phyloP scores from a whole-genome alignment of 2,888 invertebrate genomes.

The Zootermopsis nevadensis region DNA sequence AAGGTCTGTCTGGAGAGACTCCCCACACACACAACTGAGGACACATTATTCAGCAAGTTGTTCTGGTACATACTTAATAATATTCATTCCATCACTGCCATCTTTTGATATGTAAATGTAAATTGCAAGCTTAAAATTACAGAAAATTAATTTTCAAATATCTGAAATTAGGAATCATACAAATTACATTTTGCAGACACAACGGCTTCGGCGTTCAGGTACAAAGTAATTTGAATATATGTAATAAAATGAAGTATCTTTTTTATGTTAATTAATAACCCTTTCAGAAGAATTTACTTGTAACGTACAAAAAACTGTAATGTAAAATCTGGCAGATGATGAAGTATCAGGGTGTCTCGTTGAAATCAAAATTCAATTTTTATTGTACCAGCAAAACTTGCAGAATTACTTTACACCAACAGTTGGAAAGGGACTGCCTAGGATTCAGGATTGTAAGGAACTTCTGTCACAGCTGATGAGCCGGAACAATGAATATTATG shows the following conservation, averaged over 20 bases:
- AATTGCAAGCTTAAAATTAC: neutral
- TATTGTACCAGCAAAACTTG: neutral
- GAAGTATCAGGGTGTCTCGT: neutral
- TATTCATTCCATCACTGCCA: neutral
- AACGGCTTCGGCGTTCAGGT: neutral
- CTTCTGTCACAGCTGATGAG: constrained; percentile 27
- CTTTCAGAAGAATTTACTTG: neutral
- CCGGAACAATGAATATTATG: constrained; percentile 32
- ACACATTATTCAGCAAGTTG: constrained; percentile 29
- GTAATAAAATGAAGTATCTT: neutral
- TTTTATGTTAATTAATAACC: neutral
- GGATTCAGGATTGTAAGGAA: constrained; percentile 26
- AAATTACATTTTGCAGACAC: neutral
- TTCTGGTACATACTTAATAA: neutral
- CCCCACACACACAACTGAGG: constrained; percentile 19
- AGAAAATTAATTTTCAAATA: neutral
- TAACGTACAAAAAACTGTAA: neutral
- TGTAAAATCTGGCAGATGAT: neutral
- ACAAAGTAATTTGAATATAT: neutral
- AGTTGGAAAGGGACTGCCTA: constrained; percentile 12
- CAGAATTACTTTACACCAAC: neutral
- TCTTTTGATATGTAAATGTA: neutral
- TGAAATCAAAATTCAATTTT: neutral
- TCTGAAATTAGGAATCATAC: neutral
- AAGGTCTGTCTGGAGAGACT: constrained; percentile 39